These are phyloP conservation scores for Porites lobata DNA, from an alignment of 92 coral and sea anemone genomes.

Conservation along the genomic window DNA sequence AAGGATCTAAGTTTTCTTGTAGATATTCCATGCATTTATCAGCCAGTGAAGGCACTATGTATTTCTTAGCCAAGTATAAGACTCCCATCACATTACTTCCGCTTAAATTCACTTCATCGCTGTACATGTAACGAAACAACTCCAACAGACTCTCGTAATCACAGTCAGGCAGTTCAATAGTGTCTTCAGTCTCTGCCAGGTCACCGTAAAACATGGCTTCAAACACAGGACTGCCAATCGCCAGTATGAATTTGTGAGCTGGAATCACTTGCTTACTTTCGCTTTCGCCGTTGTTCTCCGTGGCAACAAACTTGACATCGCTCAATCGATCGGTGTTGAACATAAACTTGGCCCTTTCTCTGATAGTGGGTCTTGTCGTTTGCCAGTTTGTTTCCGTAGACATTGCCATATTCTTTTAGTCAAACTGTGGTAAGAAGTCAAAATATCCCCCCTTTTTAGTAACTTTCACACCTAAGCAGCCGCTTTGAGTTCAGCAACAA, in stretches of 20 bases:
- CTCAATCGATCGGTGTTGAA: too few species aligned
- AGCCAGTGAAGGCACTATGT: slow-evolving; percentile 67
- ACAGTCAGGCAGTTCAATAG: slow-evolving; percentile 38
- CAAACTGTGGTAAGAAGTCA: too few species aligned
- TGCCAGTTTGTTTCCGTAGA: too few species aligned
- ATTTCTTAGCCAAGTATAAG: slow-evolving; percentile 77
- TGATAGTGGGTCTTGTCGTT: too few species aligned
- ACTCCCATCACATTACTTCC: slow-evolving; percentile 79
- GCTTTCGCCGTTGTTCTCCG: too few species aligned
- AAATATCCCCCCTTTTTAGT: too few species aligned
- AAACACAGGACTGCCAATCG: slow-evolving; percentile 72
- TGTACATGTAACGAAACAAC: slow-evolving; percentile 73
- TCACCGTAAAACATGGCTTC: slow-evolving; percentile 78
- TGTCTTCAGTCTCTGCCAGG: slow-evolving; percentile 42
- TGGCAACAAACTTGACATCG: too few species aligned
- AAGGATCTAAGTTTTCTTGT: too few species aligned
- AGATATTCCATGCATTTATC: slow-evolving; percentile 48
- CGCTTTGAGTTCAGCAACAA: too few species aligned
- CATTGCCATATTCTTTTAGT: background rate
- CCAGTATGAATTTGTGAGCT: slow-evolving; percentile 43
- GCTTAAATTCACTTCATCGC: slow-evolving; percentile 71
- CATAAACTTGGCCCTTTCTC: too few species aligned
- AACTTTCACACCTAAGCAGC: too few species aligned
- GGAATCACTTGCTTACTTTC: slow-evolving; percentile 38
- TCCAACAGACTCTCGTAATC: slow-evolving; percentile 75